Conservation (phyloP, 1,140 invertebrate species). For the Drosophila paulistorum region DNA sequence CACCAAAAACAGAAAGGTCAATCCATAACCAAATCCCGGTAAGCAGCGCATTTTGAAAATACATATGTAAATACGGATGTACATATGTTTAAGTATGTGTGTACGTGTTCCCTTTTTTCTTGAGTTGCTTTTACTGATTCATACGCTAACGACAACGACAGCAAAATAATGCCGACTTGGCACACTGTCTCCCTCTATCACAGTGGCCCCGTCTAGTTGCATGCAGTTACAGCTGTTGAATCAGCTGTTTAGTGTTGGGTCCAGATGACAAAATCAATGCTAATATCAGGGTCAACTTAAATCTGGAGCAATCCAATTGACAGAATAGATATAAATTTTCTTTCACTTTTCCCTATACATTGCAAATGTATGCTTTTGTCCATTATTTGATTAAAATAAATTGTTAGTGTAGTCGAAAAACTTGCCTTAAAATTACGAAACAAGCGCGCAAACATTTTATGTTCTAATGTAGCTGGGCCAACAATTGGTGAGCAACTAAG, state of each 20-base stretch:
- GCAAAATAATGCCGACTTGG: slow-evolving; percentile 23
- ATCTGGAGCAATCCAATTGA: not conserved
- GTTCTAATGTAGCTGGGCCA: slow-evolving; percentile 36
- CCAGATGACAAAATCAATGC: slow-evolving; percentile 29
- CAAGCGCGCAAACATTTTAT: slow-evolving; percentile 66
- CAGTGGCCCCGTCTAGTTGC: not conserved
- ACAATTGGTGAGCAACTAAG: slow-evolving; percentile 63
- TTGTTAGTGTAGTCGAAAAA: slow-evolving; percentile 4
- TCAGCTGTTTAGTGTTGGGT: slow-evolving; percentile 4
- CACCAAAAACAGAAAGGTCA: slow-evolving; percentile 72
- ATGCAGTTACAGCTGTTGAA: slow-evolving; percentile 18
- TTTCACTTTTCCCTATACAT: not conserved
- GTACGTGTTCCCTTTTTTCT: not conserved
- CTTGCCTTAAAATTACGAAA: slow-evolving; percentile 77
- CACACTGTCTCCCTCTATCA: slow-evolving; percentile 5
- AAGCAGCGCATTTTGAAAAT: slow-evolving; percentile 57
- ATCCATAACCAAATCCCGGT: slow-evolving; percentile 62
- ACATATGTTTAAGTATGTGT: too few relatives aligned
- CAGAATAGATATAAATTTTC: too few relatives aligned
- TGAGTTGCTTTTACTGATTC: slow-evolving; percentile 11
- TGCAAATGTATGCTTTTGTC: too few relatives aligned
- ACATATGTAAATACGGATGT: not conserved
- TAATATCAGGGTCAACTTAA: not conserved
- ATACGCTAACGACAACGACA: slow-evolving; percentile 16
- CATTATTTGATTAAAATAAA: not conserved